Conservation (phyloP, 2,113 vertebrate genomes). For the Coreoperca whiteheadi region DNA sequence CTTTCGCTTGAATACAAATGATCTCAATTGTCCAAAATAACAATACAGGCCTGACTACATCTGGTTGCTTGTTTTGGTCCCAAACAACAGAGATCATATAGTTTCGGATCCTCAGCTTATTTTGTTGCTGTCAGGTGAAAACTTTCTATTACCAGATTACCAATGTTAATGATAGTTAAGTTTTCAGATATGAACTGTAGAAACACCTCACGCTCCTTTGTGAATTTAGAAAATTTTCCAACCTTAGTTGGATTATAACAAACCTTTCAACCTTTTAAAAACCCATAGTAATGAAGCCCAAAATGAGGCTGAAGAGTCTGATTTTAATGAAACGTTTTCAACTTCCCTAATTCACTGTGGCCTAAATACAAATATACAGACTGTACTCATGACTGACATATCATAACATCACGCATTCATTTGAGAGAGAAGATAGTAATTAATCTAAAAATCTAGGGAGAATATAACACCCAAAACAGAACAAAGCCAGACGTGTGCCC, state of each 20-base stretch:
- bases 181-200: not conserved
- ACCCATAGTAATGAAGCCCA: not conserved
- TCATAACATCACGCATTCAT: slow-evolving; percentile 25
- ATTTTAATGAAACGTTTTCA: slow-evolving; percentile 7
- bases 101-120: not conserved
- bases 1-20: slow-evolving; percentile 23
- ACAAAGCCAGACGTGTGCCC: slow-evolving; percentile 49
- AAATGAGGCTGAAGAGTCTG: not conserved
- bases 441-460: slow-evolving; percentile 40
- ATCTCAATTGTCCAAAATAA: slow-evolving; percentile 22
- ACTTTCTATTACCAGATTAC: not conserved
- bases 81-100: slow-evolving; percentile 12
- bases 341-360: slow-evolving; percentile 31
- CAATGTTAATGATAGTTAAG: not conserved
- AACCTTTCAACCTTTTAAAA: not conserved
- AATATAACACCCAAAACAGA: slow-evolving; percentile 24
- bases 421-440: slow-evolving; percentile 34
- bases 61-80: slow-evolving; percentile 11
- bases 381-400: slow-evolving; percentile 1
- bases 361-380: slow-evolving; percentile 19
- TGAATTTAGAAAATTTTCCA: slow-evolving; percentile 1
- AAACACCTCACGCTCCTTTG: not conserved
- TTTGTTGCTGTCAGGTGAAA: not conserved
- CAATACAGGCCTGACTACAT: not conserved
- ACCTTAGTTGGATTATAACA: slow-evolving; percentile 15